phyloP scores from a whole-genome alignment of 2,113 vertebrate species.

The Stegostoma tigrinum region DNA sequence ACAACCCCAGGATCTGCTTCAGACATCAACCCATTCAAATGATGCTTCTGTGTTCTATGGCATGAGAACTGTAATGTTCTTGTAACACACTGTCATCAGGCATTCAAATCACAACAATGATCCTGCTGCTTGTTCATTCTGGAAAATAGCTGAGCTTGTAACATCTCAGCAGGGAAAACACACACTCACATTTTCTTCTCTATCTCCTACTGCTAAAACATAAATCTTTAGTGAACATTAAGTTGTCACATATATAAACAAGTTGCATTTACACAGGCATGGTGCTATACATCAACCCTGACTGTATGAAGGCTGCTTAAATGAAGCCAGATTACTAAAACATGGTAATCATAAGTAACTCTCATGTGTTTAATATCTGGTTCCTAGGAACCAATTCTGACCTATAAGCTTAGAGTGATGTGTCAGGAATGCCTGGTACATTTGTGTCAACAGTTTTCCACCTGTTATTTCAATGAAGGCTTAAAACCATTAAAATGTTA shows the following conservation, averaged over 20 bases:
- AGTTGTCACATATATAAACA: constrained; percentile 10
- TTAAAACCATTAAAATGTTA: not conserved
- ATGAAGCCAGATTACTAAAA: not conserved
- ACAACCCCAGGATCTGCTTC: not conserved
- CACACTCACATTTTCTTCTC: not conserved
- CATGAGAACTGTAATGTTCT: not conserved
- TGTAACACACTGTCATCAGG: not conserved
- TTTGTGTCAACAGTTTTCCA: not conserved
- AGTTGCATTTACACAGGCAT: constrained; percentile 3
- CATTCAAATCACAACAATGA: not conserved
- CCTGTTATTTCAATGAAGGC: not conserved
- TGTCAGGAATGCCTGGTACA: not conserved
- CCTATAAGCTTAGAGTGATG: not conserved
- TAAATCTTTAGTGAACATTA: constrained; percentile 16
- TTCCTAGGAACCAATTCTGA: not conserved
- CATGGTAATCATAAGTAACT: not conserved
- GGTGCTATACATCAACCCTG: not conserved
- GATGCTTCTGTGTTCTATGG: not conserved
- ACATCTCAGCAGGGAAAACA: constrained; percentile 11
- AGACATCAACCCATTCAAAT: not conserved
- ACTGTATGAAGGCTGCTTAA: not conserved
- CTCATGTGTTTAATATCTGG: not conserved
- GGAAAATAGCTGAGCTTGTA: not conserved
- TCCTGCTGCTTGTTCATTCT: not conserved
- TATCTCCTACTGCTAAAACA: constrained; percentile 8